Evolutionary conservation across 2,113 vertebrate genomes (phyloP).

Genomic region (Deroptyus accipitrinus): DNA sequence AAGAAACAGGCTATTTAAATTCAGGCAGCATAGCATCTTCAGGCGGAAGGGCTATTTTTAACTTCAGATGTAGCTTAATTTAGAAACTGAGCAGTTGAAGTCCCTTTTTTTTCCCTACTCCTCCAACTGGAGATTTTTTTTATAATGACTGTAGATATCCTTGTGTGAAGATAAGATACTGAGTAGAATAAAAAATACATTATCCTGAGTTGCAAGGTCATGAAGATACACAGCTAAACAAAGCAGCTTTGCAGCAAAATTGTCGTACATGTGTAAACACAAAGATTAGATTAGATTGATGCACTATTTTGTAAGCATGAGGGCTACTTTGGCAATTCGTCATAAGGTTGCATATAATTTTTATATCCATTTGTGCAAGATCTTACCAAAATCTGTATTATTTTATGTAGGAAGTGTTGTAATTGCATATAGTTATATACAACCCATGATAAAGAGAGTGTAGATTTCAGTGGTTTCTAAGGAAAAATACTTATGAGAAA

Average conservation of each 20-base stretch:
- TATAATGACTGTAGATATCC: conserved; percentile 55
- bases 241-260: background rate
- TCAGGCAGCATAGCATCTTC: conserved; percentile 79
- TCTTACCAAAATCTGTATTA: background rate
- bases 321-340: background rate
- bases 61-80: conserved; percentile 83
- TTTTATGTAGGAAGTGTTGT: conserved; percentile 17
- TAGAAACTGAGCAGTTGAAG: conserved; percentile 84
- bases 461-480: conserved; percentile 34
- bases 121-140: conserved; percentile 73
- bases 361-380: background rate
- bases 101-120: conserved; percentile 73
- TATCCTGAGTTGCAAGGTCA: conserved; percentile 54
- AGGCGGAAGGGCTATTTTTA: conserved; percentile 87
- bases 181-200: conserved; percentile 40
- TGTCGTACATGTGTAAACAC: background rate
- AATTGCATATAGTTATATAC: background rate
- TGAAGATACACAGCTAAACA: conserved; percentile 5
- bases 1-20: conserved; percentile 76
- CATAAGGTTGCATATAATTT: background rate
- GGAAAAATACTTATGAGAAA: conserved; percentile 50
- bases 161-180: conserved; percentile 39
- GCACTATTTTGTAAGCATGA: background rate
- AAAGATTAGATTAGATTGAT: background rate
- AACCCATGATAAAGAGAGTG: background rate